Percentiles rank a stretch among this genome's conserved stretches.
These are phyloP conservation scores for Siniperca undulata DNA, from an alignment of 2,797 vertebrate species.

Conservation along the genomic window DNA sequence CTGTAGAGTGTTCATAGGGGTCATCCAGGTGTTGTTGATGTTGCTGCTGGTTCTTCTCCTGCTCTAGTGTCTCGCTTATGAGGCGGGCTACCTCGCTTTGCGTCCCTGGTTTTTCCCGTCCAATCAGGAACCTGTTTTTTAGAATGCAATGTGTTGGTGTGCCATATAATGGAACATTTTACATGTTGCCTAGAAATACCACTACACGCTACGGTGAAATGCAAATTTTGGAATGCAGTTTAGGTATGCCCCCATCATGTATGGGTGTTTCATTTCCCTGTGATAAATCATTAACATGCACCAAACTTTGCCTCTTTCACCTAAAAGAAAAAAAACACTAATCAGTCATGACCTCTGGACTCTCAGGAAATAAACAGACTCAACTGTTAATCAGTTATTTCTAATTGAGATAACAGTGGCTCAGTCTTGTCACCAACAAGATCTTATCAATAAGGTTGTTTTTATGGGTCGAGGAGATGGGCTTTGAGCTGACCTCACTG, in stretches of 20 bases:
- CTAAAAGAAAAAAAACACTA: neutral
- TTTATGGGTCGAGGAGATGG: neutral
- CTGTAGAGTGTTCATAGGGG: conserved; percentile 88
- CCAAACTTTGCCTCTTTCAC: conserved; percentile 2
- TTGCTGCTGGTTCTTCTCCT: conserved; percentile 89
- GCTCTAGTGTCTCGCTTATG: conserved; percentile 94
- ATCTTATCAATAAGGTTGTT: conserved; percentile 17
- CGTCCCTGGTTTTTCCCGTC: conserved; percentile 92
- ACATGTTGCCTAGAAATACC: conserved; percentile 26
- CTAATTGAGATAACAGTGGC: conserved; percentile 19
- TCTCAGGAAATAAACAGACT: conserved; percentile 20
- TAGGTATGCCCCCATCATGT: neutral
- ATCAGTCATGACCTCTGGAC: neutral
- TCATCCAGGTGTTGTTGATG: conserved; percentile 88
- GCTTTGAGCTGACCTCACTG: conserved; percentile 87
- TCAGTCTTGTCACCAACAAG: conserved; percentile 1
- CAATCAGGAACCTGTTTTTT: conserved; percentile 90
- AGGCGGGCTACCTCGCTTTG: conserved; percentile 95
- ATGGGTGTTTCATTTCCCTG: conserved; percentile 51
- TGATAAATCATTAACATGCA: conserved; percentile 62
- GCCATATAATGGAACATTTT: neutral
- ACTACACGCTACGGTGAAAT: conserved; percentile 30
- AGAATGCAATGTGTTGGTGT: conserved; percentile 2
- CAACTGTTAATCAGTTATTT: neutral
- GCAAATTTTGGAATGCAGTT: conserved; percentile 39